Base-by-base conservation (phyloP, 2,888 invertebrate genomes). In the Labia minor region DNA sequence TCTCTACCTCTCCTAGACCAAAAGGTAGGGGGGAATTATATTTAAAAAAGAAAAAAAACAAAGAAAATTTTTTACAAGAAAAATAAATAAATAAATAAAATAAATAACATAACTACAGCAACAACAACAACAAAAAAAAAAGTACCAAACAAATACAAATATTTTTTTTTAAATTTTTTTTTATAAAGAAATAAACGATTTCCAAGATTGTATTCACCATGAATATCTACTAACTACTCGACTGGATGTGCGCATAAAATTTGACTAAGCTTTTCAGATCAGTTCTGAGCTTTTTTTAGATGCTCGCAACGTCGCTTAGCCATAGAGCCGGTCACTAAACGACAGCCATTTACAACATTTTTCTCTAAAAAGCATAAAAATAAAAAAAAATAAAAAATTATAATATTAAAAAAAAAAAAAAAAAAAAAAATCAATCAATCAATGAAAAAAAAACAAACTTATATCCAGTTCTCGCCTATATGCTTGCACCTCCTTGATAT, bases 401-500 rank as follows among this genome's bases (percentile, higher is more conserved):
- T n/a, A n/a, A n/a, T n/a, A n/a, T n/a, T n/a, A n/a, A n/a, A n/a
- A n/a, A n/a, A n/a, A n/a, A n/a, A n/a, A n/a, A n/a, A 33, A 33
- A 8, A 33, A 33, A 33, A 33, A 33, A 33, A 33, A 33, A 33
- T 33, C 6, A 8, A 33, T 33, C 6, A 8, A 33, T 8, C 19
- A 18, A 19, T 20, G 21, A 16, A 21, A 64, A 19, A 33, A 19
- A 19, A 19, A 64, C 18, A 64, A 64, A 26, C 21, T 64, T 64
- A 64, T 64, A 33, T 67, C 67, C 66, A 68, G 65, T 70, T 70
- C 21, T 67, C 67, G 67, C 67, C 67, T 70, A 67, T 67, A 67
- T 68, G 68, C 67, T 68, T 68, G 67, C 68, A 68, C 70, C 65
- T 19, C 49, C 61, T 68, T 70, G 70, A 68, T 68, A 65, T 68